Conservation (phyloP, 2,888 invertebrate species). For the Cerastis rubricosa region DNA sequence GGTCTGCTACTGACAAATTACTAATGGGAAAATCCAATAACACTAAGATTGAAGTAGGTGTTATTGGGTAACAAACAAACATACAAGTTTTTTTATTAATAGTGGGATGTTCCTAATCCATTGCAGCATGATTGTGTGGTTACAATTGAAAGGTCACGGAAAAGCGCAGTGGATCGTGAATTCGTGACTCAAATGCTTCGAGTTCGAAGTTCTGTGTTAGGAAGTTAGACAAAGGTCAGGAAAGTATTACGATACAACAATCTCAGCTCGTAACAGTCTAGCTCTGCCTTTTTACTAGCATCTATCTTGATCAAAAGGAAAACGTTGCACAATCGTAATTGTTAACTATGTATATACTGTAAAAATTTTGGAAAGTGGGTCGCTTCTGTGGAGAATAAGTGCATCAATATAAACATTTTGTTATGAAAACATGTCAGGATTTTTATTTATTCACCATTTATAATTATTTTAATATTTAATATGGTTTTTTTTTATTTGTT, state of each 20-base stretch:
- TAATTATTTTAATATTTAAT: too few species aligned
- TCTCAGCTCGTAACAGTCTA: conserved; percentile 38
- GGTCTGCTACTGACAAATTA: background rate
- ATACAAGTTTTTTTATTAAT: background rate
- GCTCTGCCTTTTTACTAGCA: conserved; percentile 15
- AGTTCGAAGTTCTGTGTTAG: conserved; percentile 33
- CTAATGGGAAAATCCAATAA: background rate
- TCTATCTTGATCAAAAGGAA: conserved; percentile 37
- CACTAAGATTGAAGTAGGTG: background rate
- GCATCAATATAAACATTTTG: background rate
- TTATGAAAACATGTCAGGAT: background rate
- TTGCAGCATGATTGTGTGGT: conserved; percentile 14
- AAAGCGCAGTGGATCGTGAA: conserved; percentile 53
- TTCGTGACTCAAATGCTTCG: conserved; percentile 41
- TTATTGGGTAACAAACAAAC: conserved; percentile 21
- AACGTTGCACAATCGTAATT: conserved; percentile 51
- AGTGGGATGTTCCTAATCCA: conserved; percentile 15
- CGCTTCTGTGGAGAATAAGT: conserved; percentile 15
- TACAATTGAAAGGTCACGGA: conserved; percentile 30
- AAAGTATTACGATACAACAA: conserved; percentile 32
- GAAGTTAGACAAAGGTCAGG: conserved; percentile 55
- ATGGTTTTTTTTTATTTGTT: too few species aligned
- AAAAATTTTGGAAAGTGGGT: conserved; percentile 30
- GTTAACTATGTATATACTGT: conserved; percentile 23
- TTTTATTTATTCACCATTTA: background rate